Evolutionary conservation across 1,140 invertebrate genomes (phyloP).

Genomic region (Rhopalosiphum padi): DNA sequence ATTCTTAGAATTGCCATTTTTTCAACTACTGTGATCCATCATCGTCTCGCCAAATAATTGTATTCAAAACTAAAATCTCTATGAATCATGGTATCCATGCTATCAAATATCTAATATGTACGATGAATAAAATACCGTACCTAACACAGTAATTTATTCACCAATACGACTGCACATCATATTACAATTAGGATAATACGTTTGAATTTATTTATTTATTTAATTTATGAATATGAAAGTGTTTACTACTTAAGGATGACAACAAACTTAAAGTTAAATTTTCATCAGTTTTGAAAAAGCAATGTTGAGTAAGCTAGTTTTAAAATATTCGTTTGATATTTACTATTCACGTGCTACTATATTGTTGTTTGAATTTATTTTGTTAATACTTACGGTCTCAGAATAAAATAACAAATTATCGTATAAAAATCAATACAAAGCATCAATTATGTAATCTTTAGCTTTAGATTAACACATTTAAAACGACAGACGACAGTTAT

Average conservation of each 20-base stretch:
- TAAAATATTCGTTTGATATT: neutral
- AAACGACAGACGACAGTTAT: neutral
- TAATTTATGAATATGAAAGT: neutral
- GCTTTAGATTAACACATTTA: neutral
- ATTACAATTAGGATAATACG: neutral
- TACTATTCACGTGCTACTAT: neutral
- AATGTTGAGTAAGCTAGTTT: neutral
- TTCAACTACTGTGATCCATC: constrained; percentile 8
- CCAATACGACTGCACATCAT: neutral
- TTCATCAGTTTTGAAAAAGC: neutral
- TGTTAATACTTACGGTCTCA: neutral
- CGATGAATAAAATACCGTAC: neutral
- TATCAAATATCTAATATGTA: neutral
- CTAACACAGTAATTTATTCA: neutral
- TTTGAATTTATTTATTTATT: too few relatives aligned
- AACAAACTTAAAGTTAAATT: neutral
- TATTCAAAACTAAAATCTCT: constrained; percentile 17
- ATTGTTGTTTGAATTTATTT: neutral
- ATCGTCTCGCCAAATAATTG: neutral
- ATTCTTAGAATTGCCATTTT: neutral
- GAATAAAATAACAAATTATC: neutral
- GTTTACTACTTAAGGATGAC: neutral
- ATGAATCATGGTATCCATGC: neutral
- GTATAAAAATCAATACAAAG: neutral
- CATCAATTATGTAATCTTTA: neutral